Evolutionary conservation across 1,140 invertebrate genomes (phyloP).

Genomic region (Tetragonula clypearis): DNA sequence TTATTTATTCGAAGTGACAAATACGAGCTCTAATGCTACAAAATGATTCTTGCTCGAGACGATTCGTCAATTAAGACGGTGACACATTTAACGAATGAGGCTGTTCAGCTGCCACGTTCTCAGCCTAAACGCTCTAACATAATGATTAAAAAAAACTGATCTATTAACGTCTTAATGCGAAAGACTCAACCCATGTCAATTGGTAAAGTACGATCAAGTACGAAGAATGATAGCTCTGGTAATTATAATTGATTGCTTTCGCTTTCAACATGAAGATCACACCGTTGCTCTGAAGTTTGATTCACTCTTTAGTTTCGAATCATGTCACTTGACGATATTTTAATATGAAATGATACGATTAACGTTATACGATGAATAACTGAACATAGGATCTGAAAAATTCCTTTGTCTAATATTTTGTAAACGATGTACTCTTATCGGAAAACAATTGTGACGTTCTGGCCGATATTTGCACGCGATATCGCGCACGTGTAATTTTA

Average conservation of each 20-base stretch:
- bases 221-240: neutral
- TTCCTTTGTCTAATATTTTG: too few relatives aligned
- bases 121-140: neutral
- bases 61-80: slow-evolving; percentile 13
- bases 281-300: too few relatives aligned
- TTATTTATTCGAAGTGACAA: neutral
- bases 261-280: too few relatives aligned
- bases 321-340: too few relatives aligned
- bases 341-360: too few relatives aligned
- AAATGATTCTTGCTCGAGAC: neutral
- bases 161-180: neutral
- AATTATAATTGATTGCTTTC: neutral
- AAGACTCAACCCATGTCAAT: neutral
- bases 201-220: neutral
- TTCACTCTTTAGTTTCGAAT: too few relatives aligned
- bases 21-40: neutral
- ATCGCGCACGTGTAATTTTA: neutral
- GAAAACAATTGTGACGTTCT: neutral
- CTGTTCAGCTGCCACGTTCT: slow-evolving; percentile 16
- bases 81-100: slow-evolving; percentile 20
- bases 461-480: neutral
- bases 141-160: neutral
- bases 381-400: too few relatives aligned
- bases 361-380: too few relatives aligned
- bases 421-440: neutral